Percentiles rank a stretch among this genome's conserved stretches.
These are phyloP conservation scores for Athalia circularis DNA, from an alignment of 2,888 invertebrate species.

Conservation along the genomic window DNA sequence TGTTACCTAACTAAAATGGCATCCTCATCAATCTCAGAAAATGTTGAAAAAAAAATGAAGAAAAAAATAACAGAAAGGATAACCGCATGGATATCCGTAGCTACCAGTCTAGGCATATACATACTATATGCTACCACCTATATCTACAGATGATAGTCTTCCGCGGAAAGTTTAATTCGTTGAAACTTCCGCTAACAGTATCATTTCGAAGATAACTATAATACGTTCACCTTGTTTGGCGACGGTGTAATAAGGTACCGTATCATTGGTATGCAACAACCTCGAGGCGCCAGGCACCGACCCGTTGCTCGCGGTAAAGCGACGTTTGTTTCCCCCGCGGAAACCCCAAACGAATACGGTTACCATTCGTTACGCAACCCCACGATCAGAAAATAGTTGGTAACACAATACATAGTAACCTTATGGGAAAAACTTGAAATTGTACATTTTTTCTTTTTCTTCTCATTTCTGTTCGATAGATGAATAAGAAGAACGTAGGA, in stretches of 20 bases:
- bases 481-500: too few relatives aligned
- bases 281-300: constrained; percentile 32
- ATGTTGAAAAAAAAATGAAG: too few relatives aligned
- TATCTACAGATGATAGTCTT: too few relatives aligned
- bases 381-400: constrained; percentile 17
- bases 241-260: constrained; percentile 26
- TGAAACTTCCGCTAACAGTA: neutral
- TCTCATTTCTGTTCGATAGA: too few relatives aligned
- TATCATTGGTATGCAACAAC: constrained; percentile 37
- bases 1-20: too few relatives aligned
- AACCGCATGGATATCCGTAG: too few relatives aligned
- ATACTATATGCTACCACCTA: too few relatives aligned
- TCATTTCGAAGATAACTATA: neutral
- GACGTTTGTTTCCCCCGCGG: constrained; percentile 18
- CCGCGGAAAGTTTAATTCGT: neutral
- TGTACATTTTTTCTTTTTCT: too few relatives aligned
- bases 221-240: constrained; percentile 19
- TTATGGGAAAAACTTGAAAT: neutral
- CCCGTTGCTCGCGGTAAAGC: constrained; percentile 24
- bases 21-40: too few relatives aligned
- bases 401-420: constrained; percentile 25
- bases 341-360: constrained; percentile 13
- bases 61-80: too few relatives aligned
- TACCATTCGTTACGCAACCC: constrained; percentile 11
- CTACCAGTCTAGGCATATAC: too few relatives aligned